Percentiles rank a stretch among this genome's conserved stretches.
phyloP scores from a whole-genome alignment of 2,797 vertebrate species.

The Bucorvus abyssinicus region DNA sequence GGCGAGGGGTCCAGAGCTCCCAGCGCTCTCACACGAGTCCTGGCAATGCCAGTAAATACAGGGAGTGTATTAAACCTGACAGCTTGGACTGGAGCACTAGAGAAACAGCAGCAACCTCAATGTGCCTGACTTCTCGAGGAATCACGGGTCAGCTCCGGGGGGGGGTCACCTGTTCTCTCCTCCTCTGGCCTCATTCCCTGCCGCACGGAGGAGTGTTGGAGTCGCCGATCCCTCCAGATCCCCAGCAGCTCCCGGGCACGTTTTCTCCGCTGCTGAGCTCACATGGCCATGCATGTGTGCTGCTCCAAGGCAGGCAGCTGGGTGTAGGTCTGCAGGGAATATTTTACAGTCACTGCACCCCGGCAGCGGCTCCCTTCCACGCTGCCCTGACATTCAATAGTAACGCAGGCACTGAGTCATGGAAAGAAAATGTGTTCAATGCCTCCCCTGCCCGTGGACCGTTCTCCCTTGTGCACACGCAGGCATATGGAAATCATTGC shows the following conservation, averaged over 20 bases:
- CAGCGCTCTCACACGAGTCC: not conserved
- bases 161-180: not conserved
- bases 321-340: not conserved
- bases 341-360: not conserved
- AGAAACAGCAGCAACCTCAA: not conserved
- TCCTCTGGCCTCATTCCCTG: not conserved
- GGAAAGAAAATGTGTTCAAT: constrained; percentile 32
- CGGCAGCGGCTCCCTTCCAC: not conserved
- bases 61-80: not conserved
- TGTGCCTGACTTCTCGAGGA: not conserved
- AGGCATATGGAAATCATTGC: constrained; percentile 46
- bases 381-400: not conserved
- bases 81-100: not conserved
- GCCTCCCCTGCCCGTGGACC: not conserved
- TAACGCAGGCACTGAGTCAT: not conserved
- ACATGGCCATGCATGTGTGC: not conserved
- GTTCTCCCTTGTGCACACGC: not conserved
- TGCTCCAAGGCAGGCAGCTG: not conserved
- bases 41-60: not conserved
- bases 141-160: not conserved
- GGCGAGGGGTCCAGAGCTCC: not conserved
- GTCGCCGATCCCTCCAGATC: not conserved
- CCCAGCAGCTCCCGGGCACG: not conserved
- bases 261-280: not conserved
- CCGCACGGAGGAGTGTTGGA: accelerated